A percentile compares a stretch with the other conserved stretches of the same genome.
Evolutionary conservation across 1,140 invertebrate genomes (phyloP).

Genomic region (Microplitis demolitor): DNA sequence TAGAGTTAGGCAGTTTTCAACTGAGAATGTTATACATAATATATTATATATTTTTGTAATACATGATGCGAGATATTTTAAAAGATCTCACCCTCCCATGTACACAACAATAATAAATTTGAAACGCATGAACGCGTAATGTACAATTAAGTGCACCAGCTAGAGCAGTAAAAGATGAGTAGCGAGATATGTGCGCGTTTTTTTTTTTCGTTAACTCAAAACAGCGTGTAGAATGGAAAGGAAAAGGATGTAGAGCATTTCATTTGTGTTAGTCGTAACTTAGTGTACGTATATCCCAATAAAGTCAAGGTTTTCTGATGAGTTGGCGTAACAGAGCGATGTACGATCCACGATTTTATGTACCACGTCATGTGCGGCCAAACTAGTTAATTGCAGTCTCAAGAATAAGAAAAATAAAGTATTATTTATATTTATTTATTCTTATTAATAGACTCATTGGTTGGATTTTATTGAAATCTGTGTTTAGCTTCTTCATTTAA

Average conservation of each 20-base stretch:
- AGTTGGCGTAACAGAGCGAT: not conserved
- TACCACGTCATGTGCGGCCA: not conserved
- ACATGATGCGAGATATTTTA: no score
- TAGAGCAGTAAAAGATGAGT: no score
- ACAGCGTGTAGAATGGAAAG: not conserved
- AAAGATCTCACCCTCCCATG: no score
- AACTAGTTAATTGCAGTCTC: not conserved
- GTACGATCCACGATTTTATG: not conserved
- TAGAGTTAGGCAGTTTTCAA: no score
- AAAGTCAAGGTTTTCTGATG: not conserved
- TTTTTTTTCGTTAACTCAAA: not conserved
- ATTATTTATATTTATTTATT: not conserved
- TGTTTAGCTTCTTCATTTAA: no score
- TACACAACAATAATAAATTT: no score
- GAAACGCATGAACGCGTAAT: no score
- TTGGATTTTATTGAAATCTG: no score
- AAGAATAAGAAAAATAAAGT: not conserved
- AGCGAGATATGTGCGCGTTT: not conserved
- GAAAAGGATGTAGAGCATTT: not conserved
- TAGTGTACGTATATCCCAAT: not conserved
- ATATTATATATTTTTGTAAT: no score
- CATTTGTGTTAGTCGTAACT: not conserved
- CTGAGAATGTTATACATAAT: no score
- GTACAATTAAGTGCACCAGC: no score
- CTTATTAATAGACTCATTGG: not conserved